Base-by-base conservation (phyloP, 2,113 vertebrate species). In the Empidonax alnorum region DNA sequence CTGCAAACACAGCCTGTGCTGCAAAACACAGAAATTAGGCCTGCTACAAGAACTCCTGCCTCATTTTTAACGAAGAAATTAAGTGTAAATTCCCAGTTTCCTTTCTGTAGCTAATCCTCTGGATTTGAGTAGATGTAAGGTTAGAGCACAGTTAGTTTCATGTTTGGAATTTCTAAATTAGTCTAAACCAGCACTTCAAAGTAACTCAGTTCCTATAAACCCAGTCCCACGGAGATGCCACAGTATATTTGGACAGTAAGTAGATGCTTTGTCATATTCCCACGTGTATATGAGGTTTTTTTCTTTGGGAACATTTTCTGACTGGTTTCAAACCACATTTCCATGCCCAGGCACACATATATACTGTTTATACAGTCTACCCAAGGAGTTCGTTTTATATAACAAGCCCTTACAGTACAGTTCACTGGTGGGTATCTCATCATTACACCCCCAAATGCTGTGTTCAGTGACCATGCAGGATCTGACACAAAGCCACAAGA, bases 131-230 rank as follows among this genome's bases (percentile, higher is more conserved):
- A 90, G 85, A 89, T 65, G 56, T 84, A 92, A 87, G 76, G 92
- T 92, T 96, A 72, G 44, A 91, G 71, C 82, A 90, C 86, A 95
- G 71, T 96, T 88, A 95, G 92, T 91, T 87, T 93, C 84, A 93
- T 88, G 81, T 95, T 96, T 95, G 89, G 84, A 95, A 94, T 95
- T 94, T 96, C 87, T 92, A 83, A 94, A 96, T 97, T 95, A 94
- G 72, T 97, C 92, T 94, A 96, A 97, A 93, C 75, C 44, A 81
- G 68, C 58, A 97, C 93, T 97, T 96, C 95, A 97, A 96, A 96
- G 97, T 88, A 88, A 93, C 52, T 77, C 61, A 19, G 49, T 72
- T 96, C 68, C 88, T 91, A 91, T 84, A 97, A 97, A 86, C 53
- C 52, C 90, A 93, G 24, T 95, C 93, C 88, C 93, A 94, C 5